Evolutionary conservation across 1,140 invertebrate species (phyloP), one percentile per base, ranked within the genome.

Genomic region (Glossosoma conforme): DNA sequence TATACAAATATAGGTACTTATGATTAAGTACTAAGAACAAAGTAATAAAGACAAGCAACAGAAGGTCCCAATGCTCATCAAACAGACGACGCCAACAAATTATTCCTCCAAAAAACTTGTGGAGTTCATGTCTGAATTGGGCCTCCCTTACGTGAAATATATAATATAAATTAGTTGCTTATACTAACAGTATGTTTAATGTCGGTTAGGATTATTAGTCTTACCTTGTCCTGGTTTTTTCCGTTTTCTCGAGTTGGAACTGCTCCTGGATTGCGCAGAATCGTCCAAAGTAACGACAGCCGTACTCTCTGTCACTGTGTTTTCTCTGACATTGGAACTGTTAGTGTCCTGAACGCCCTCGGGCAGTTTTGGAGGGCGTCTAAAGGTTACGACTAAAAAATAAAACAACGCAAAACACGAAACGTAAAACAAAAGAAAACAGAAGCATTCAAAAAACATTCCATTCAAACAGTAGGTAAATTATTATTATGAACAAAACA

Each of bases 211-310:
- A n/a, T n/a, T n/a, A n/a, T n/a, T n/a, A n/a, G n/a, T n/a, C 78
- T 76, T 77, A 86, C 85, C 81, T 67, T 78, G 73, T 40, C 82
- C 83, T 9, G 85, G 84, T 63, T 86, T 86, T 73, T 88, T 88
- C 64, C 84, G 73, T 74, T 87, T 88, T 68, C 85, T 79, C 32
- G 80, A 77, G 44, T 69, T 63, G 37, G 61, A 58, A 32, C 43
- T 68, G 17, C 55, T 54, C 56, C 61, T 68, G 15, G 62, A 55
- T 35, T 52, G 22, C 14, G 44, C 52, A n/a, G 59, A 58, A 9
- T 56, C 55, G 40, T 70, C 61, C 52, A 63, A 54, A 32, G 22
- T 60, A 20, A 61, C 60, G 18, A 63, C 56, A 46, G 62, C 57
- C 44, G 64, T 54, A 59, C 52, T 63, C 37, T 53, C 61, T 50